Evolutionary conservation across 2,797 vertebrate genomes (phyloP).

Genomic region (Manis javanica): DNA sequence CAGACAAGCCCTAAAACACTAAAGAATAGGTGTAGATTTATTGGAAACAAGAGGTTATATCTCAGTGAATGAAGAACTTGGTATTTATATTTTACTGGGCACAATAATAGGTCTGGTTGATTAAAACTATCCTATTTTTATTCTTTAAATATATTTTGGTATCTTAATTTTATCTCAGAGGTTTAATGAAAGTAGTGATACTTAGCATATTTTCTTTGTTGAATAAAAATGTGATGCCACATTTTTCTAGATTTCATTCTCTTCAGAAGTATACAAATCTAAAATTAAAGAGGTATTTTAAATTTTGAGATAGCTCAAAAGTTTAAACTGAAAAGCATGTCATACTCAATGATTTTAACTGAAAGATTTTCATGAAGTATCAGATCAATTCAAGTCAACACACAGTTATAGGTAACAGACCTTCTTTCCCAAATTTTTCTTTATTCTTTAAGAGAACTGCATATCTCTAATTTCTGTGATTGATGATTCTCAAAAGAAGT

Average conservation of each 20-base stretch:
- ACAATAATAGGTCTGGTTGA: not conserved
- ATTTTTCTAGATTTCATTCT: not conserved
- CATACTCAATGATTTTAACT: not conserved
- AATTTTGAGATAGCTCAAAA: conserved; percentile 12
- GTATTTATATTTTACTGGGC: not conserved
- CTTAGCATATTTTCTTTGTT: not conserved
- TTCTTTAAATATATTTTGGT: not conserved
- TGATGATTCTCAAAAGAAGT: not conserved
- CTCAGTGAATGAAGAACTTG: not conserved
- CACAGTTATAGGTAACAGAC: not conserved
- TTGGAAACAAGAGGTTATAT: not conserved
- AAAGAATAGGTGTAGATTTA: not conserved
- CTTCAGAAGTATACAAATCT: not conserved
- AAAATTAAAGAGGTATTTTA: not conserved
- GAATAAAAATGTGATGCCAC: not conserved
- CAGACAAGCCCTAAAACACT: not conserved
- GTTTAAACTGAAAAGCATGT: not conserved
- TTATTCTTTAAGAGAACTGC: not conserved
- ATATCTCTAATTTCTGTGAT: not conserved
- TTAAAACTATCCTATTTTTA: not conserved
- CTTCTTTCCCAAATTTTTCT: not conserved
- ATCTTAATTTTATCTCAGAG: not conserved
- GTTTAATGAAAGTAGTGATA: not conserved
- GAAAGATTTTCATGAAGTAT: not conserved
- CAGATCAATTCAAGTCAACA: not conserved